phyloP scores from a whole-genome alignment of 1,140 invertebrate species.

The Drosophila paulistorum region DNA sequence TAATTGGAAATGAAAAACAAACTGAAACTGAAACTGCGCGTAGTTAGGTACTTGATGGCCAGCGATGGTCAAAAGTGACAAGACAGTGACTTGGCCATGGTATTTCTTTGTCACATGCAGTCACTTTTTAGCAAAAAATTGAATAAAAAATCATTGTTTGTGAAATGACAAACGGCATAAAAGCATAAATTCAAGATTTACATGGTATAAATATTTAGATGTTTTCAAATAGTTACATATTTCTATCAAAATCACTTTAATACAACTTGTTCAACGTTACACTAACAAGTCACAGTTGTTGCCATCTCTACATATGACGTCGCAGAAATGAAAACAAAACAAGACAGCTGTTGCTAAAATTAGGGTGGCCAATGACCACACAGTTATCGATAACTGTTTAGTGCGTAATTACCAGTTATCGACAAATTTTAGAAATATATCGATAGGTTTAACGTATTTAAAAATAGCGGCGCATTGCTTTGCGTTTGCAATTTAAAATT shows the following conservation, averaged over 20 bases:
- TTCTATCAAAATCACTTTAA: neutral
- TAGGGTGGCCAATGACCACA: neutral
- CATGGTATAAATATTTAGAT: neutral
- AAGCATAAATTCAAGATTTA: neutral
- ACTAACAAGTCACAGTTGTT: neutral
- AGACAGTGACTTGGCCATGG: neutral
- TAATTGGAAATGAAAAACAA: slow-evolving; percentile 54
- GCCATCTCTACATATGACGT: neutral
- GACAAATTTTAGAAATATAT: slow-evolving; percentile 11
- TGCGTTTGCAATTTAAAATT: neutral
- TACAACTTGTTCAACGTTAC: neutral
- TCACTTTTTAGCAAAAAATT: neutral
- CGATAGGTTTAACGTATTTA: neutral
- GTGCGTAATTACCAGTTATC: neutral
- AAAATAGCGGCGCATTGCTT: neutral
- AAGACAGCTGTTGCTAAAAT: neutral
- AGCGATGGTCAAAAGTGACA: neutral
- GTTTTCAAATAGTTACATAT: neutral
- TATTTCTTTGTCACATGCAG: neutral
- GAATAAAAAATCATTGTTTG: neutral
- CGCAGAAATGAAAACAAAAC: slow-evolving; percentile 8
- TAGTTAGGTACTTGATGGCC: neutral
- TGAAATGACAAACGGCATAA: neutral
- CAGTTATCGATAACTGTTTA: neutral
- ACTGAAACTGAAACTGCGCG: slow-evolving; percentile 23